Base-by-base conservation (phyloP, 2,888 invertebrate genomes). In the Oligia strigilis region DNA sequence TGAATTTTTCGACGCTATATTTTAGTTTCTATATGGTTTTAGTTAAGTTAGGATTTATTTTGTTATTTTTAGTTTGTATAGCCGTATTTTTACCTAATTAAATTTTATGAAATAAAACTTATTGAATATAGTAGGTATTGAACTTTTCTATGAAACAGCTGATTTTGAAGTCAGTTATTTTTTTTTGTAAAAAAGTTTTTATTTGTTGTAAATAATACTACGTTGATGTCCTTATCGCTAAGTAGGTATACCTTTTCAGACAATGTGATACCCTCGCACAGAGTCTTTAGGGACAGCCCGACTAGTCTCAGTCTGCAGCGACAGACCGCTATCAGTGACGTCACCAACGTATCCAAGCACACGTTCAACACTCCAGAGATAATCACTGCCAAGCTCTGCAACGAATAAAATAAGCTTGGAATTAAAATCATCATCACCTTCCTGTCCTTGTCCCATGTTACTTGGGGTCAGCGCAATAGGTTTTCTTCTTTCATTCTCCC, bases 251-350 rank as follows among this genome's bases (percentile, higher is more conserved):
- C 92, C 88, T 88, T 79, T 2, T 82, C 77, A 72, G 83, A 64
- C 0, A 84, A 49, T 0, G 19, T 6, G 2, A 92, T 81, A 0
- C 81, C 89, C 17, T 90, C 85, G 23, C 93, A 93, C 4, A 95
- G 78, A 6, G 90, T 93, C 40, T 84, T 89, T 14, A 97, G 88
- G 0, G 95, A 92, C 19, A 95, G 80, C 2, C 92, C 94, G 11
- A 97, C 87, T 2, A 97, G 92, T 55, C 91, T 91, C 65, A 97
- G 83, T 29, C 97, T 94, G 77, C 95, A 97, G 29, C 94, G 92
- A 82, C 94, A 94, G 69, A 95, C 93, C 0, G 94, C 94, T 58
- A 91, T 89, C 64, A 91, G 75, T 8, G 91, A 89, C 19, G 91
- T 90, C 52, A 95, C 93, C 43, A 96, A 82, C 0, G 93, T 94